Evolutionary conservation across 2,113 vertebrate species (phyloP), one percentile per base, ranked within the genome.

Genomic region (Trochalopteron elliotii): DNA sequence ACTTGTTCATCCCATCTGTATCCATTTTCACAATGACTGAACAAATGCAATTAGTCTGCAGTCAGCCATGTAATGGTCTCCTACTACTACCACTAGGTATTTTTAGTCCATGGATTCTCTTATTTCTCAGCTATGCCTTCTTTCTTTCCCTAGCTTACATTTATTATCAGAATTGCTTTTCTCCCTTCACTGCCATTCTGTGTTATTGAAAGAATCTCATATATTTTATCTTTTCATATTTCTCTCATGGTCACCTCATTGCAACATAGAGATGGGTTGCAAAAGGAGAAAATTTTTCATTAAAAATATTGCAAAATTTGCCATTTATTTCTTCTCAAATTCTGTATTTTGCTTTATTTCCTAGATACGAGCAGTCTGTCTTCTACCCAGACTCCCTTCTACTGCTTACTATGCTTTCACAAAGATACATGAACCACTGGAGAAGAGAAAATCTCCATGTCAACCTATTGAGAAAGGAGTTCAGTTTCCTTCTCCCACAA

Each of bases 11-110:
- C 92, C 95, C 94, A 97, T 97, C 97, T 98, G 97, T 97, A 97
- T 96, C 97, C 96, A 91, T 97, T 97, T 98, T 97, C 97, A 95
- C 97, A 96, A 93, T 96, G 97, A 87, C 83, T 98, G 97, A 98
- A 93, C 97, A 98, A 98, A 98, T 96, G 97, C 98, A 98, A 98
- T 98, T 98, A 98, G 97, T 89, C 83, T 97, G 93, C 97, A 98
- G 97, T 97, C 96, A 98, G 97, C 97, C 98, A 97, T 97, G 91
- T 97, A 97, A 98, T 98, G 96, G 95, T 96, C 97, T 97, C 95
- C 95, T 97, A 95, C 94, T 95, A 97, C 96, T 87, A 96, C 15
- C 87, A 90, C 87, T 91, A 93, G 52, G 87, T 92, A 90, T 97
- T 94, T 97, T 97, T 93, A 96, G 94, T 56, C 28, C 71, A 79